Conservation (phyloP, 2,797 vertebrate species). For the Orientallactaga sibirica region DNA sequence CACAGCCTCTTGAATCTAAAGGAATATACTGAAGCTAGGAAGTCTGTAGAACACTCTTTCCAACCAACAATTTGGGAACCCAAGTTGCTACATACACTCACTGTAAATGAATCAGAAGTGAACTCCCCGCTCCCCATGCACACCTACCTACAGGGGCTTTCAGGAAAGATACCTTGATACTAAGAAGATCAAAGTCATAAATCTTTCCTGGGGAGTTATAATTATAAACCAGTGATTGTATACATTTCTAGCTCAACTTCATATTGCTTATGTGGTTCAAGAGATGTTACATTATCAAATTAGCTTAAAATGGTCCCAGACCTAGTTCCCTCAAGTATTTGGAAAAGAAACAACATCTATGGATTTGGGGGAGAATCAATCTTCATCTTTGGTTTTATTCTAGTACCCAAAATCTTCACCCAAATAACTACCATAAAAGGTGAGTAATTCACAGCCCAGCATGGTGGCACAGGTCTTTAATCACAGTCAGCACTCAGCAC, state of each 20-base stretch:
- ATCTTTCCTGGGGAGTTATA: constrained; percentile 19
- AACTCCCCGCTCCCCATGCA: neutral
- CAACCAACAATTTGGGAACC: neutral
- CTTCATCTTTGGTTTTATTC: neutral
- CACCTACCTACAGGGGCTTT: neutral
- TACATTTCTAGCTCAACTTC: constrained; percentile 33
- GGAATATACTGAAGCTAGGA: neutral
- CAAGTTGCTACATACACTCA: neutral
- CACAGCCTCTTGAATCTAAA: neutral
- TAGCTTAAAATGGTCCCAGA: constrained; percentile 29
- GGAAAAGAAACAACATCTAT: constrained; percentile 14
- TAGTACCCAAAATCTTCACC: neutral
- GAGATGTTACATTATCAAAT: constrained; percentile 35
- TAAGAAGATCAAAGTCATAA: constrained; percentile 1
- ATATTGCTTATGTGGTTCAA: neutral
- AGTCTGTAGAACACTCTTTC: neutral
- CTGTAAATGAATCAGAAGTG: neutral
- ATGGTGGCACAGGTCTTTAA: too few species aligned
- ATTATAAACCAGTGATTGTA: neutral
- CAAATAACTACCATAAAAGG: neutral
- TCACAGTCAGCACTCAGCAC: too few species aligned
- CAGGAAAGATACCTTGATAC: neutral
- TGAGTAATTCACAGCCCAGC: neutral
- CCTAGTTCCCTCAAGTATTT: neutral
- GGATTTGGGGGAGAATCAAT: neutral